Percentiles rank a stretch among this genome's conserved stretches.
These are phyloP conservation scores for Portevinia maculata DNA, from an alignment of 2,888 invertebrate genomes.

Conservation along the genomic window DNA sequence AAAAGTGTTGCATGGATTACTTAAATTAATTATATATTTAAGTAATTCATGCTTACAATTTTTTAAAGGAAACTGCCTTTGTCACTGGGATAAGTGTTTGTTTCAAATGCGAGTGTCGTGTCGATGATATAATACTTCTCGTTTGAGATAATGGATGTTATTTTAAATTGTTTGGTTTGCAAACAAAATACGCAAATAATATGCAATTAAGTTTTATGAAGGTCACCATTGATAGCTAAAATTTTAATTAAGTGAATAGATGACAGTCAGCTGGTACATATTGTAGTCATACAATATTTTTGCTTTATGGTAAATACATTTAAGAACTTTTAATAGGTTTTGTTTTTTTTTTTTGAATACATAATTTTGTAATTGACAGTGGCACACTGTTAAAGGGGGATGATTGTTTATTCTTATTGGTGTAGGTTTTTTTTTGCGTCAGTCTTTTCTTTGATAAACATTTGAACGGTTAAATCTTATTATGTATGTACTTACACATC, in stretches of 20 bases:
- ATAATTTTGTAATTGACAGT: too few species aligned
- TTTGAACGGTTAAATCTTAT: too few species aligned
- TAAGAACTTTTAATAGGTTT: not conserved
- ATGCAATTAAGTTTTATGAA: constrained; percentile 37
- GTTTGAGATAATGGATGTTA: constrained; percentile 26
- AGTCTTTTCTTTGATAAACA: too few species aligned
- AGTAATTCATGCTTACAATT: too few species aligned
- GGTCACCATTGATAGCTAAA: constrained; percentile 21
- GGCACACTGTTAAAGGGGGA: too few species aligned
- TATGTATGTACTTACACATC: too few species aligned
- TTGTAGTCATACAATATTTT: constrained; percentile 7
- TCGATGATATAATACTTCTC: constrained; percentile 13
- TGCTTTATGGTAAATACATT: not conserved
- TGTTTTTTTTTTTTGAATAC: not conserved
- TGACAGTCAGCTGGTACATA: not conserved
- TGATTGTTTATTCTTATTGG: too few species aligned
- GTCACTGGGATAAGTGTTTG: not conserved
- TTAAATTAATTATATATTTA: too few species aligned
- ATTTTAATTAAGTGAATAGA: not conserved
- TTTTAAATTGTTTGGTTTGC: constrained; percentile 3
- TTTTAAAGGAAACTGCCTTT: not conserved
- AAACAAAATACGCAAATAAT: not conserved
- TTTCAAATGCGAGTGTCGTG: constrained; percentile 16
- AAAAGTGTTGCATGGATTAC: not conserved
- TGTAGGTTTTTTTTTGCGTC: too few species aligned